A percentile compares a stretch with the other conserved stretches of the same genome.
phyloP scores from a whole-genome alignment of 2,113 vertebrate species.

The Paratilapia polleni region DNA sequence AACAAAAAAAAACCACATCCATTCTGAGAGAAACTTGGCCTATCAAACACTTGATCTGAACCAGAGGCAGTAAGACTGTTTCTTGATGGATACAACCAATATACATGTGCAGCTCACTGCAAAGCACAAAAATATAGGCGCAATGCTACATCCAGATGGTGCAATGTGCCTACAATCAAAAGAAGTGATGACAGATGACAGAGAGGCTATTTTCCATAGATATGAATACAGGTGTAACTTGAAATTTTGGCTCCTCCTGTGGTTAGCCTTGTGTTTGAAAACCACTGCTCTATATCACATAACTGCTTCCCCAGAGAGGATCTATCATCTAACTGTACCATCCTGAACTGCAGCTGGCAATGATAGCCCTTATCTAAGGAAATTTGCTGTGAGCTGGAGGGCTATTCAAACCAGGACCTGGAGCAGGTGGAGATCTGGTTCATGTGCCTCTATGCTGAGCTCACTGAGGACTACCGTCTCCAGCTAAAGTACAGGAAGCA shows the following conservation, averaged over 20 bases:
- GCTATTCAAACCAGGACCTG: no score
- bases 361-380: no score
- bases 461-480: no score
- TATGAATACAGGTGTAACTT: neutral
- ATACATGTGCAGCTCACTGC: neutral
- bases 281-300: no score
- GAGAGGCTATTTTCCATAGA: neutral
- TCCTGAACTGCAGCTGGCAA: no score
- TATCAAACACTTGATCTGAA: neutral
- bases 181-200: rapidly evolving
- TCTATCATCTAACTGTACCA: no score
- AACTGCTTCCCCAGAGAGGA: no score
- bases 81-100: neutral
- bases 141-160: no score
- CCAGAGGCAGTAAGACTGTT: neutral
- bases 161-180: neutral
- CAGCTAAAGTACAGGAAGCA: no score
- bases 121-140: neutral
- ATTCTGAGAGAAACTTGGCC: neutral
- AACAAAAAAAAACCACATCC: neutral
- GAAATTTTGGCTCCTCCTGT: neutral
- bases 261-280: neutral
- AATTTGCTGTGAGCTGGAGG: no score
- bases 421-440: no score
- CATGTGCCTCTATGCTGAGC: no score